Percentiles rank a stretch among this genome's conserved stretches.
Conservation (phyloP, 2,888 invertebrate genomes). For the Ischnura elegans region DNA sequence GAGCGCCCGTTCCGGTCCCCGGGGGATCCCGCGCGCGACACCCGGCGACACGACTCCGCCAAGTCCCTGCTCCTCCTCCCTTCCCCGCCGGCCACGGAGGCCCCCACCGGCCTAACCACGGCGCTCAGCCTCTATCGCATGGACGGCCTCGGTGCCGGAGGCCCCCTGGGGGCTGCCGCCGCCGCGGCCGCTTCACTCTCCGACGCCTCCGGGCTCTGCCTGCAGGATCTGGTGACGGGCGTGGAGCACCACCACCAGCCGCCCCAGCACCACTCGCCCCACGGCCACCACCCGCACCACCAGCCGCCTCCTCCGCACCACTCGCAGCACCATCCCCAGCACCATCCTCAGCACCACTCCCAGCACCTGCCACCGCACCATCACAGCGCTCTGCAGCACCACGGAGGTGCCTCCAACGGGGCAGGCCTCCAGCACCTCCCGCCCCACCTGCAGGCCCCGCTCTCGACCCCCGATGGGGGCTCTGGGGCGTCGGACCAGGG, state of each 20-base stretch:
- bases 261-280: conserved; percentile 66
- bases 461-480: conserved; percentile 47
- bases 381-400: conserved; percentile 53
- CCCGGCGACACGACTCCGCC: background rate
- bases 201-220: conserved; percentile 82
- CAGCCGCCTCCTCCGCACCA: conserved; percentile 49
- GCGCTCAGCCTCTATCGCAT: conserved; percentile 63
- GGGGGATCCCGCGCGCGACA: conserved; percentile 31
- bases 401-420: conserved; percentile 44
- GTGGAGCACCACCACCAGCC: conserved; percentile 72
- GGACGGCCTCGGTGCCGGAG: conserved; percentile 67
- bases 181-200: conserved; percentile 68
- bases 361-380: conserved; percentile 59
- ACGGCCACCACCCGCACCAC: conserved; percentile 69
- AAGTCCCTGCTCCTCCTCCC: background rate
- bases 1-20: background rate
- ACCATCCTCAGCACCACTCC: conserved; percentile 55
- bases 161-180: conserved; percentile 68
- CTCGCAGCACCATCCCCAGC: conserved; percentile 54
- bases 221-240: conserved; percentile 86
- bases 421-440: conserved; percentile 45
- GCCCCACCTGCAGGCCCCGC: conserved; percentile 54
- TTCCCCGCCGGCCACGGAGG: conserved; percentile 10
- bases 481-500: conserved; percentile 69
- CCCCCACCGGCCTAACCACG: conserved; percentile 39